Base-by-base conservation (phyloP, 2,888 invertebrate genomes). In the Aphodius granarius region DNA sequence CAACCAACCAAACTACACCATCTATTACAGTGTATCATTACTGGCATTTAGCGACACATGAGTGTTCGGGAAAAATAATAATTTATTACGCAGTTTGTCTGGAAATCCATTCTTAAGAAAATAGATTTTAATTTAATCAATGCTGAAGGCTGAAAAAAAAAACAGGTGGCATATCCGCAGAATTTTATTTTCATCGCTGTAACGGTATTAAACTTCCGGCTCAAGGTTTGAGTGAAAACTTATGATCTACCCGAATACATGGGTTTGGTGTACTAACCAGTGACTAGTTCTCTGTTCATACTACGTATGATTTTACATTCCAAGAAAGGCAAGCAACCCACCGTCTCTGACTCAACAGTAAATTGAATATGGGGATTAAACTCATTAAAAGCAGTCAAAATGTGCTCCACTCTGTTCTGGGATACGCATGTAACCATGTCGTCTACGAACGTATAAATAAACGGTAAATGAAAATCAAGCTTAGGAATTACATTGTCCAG, bases 221-320 rank as follows among this genome's bases (percentile, higher is more conserved):
- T 43, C 5, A 13, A 17, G 16, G 21, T 16, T 16, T 17, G 72
- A 71, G 6, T 21, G 0, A 15, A 18, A 71, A n/a, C 43, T 65
- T 43, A 71, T 71, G 19, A 71, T 62, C 72, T 71, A 16, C 72
- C 62, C 5, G 72, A 65, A n/a, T 16, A 43, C 5, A 62, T 71
- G n/a, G 72, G 62, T 71, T 71, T 71, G 23, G 17, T 21, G 16
- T 71, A 71, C 72, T 62, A 71, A 20, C 43, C 72, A 17, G 43
- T 16, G 5, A 17, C 20, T 63, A 63, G 16, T n/a, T 9, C n/a
- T 16, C 19, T 20, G 43, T 16, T 62, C 16, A 6, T 16, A 19
- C 43, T 62, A 15, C 62, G n/a, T 13, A 23, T 43, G n/a, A 71
- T 62, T 19, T 13, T 23, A 16, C 43, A 15, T 9, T 71, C 72